Percentiles rank a stretch among this genome's conserved stretches.
phyloP scores from a whole-genome alignment of 2,797 vertebrate species.

The Eremophila alpestris region DNA sequence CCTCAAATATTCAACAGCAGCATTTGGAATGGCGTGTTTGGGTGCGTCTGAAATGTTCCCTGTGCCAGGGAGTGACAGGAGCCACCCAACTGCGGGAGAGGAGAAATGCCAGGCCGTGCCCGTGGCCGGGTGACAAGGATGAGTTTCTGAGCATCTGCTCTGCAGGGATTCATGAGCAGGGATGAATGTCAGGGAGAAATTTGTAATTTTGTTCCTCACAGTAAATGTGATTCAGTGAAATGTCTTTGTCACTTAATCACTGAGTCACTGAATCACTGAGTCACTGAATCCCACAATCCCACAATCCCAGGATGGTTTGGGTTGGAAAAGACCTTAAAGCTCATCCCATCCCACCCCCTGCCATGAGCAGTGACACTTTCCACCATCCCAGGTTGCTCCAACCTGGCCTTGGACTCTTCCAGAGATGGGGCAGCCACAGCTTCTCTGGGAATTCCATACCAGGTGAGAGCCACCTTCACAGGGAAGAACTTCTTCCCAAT shows the following conservation, averaged over 20 bases:
- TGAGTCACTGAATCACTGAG: neutral
- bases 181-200: neutral
- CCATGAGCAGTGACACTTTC: neutral
- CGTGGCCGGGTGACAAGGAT: neutral
- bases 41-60: neutral
- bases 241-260: neutral
- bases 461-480: neutral
- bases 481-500: neutral
- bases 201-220: neutral
- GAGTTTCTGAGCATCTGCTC: neutral
- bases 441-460: neutral
- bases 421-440: neutral
- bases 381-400: neutral
- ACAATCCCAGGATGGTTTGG: neutral
- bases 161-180: neutral
- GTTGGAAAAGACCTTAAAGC: neutral
- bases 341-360: neutral
- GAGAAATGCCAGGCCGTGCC: neutral
- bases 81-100: neutral
- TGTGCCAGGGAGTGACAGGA: neutral
- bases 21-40: neutral
- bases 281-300: neutral
- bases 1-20: constrained; percentile 19
- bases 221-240: neutral
- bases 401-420: neutral